These are phyloP conservation scores for Chrysomallon squamiferum DNA, from an alignment of 1,140 invertebrate genomes.

Conservation along the genomic window DNA sequence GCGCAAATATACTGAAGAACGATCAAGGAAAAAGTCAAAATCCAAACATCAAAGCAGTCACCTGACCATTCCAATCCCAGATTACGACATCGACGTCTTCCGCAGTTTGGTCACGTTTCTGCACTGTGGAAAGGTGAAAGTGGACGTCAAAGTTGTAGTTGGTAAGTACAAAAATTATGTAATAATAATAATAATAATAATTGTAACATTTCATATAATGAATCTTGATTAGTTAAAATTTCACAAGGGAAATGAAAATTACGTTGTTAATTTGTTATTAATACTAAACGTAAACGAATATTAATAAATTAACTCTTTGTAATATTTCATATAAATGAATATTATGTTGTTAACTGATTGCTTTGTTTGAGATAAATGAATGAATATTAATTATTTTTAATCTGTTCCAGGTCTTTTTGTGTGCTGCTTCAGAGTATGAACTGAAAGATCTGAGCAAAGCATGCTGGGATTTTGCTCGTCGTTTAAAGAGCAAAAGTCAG, in stretches of 20 bases:
- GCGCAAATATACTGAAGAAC: constrained; percentile 4
- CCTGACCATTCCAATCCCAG: constrained; percentile 7
- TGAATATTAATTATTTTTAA: neutral
- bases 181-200: neutral
- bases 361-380: neutral
- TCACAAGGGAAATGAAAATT: neutral
- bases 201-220: too few relatives aligned
- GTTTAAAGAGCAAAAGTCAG: neutral
- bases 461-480: neutral
- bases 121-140: constrained; percentile 24
- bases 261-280: too few relatives aligned
- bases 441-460: neutral
- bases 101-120: constrained; percentile 25
- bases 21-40: constrained; percentile 9
- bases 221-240: neutral
- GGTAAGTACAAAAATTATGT: constrained; percentile 17
- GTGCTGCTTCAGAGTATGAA: neutral
- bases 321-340: neutral
- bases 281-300: neutral
- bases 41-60: constrained; percentile 6
- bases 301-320: neutral
- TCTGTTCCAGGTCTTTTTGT: constrained; percentile 3
- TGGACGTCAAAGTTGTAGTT: constrained; percentile 16
- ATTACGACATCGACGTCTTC: constrained; percentile 22
- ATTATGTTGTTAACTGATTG: neutral